phyloP scores from a whole-genome alignment of 2,113 vertebrate species.

The Mastomys coucha region DNA sequence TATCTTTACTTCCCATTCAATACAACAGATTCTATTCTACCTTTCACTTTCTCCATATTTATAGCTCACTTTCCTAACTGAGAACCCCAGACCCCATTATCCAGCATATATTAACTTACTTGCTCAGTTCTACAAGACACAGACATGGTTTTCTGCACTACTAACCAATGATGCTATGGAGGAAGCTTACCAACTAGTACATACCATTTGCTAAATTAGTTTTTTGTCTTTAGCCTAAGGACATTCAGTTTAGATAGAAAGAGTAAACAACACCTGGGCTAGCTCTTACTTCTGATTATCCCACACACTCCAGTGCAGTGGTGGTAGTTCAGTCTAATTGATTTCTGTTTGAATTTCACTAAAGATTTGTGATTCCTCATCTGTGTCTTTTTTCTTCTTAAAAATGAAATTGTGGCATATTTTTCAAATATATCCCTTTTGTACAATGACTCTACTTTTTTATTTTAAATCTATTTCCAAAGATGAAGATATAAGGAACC shows the following conservation, averaged over 20 bases:
- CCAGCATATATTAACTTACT: neutral
- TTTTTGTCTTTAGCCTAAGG: neutral
- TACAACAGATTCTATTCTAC: neutral
- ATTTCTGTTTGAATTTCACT: conserved; percentile 29
- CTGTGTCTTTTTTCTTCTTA: neutral
- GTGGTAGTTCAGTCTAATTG: neutral
- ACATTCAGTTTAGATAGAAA: neutral
- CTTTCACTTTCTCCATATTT: conserved; percentile 10
- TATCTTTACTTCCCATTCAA: neutral
- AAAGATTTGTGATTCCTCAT: neutral
- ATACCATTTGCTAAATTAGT: neutral
- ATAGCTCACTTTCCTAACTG: neutral
- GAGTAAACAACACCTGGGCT: neutral
- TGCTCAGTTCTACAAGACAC: neutral
- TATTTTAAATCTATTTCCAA: conserved; percentile 40
- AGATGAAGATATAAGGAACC: neutral
- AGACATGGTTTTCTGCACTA: conserved; percentile 12
- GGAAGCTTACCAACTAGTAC: neutral
- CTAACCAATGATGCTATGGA: neutral
- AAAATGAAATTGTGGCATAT: conserved; percentile 31
- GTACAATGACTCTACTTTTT: neutral
- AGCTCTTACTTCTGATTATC: neutral
- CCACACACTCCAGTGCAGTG: neutral
- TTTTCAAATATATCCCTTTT: conserved; percentile 34
- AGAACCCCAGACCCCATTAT: conserved; percentile 19